Percentiles rank a stretch among this genome's conserved stretches.
Conservation (phyloP, 37 sponge, comb jelly and placozoan species). For the Tethya wilhelma region DNA sequence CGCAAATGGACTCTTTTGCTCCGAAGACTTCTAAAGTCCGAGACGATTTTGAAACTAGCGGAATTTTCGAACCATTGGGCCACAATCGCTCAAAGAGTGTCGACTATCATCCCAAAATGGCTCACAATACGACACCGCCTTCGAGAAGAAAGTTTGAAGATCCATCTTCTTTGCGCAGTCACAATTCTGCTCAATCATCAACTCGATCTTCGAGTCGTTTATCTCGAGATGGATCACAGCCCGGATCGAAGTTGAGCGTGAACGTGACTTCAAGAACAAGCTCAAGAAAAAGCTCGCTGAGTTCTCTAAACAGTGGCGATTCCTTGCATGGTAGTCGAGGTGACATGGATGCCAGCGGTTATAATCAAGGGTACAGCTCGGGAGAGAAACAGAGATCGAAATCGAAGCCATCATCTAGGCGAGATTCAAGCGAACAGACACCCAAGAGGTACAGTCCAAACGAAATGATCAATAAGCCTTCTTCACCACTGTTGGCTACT, state of each 20-base stretch:
- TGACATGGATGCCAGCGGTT: background rate
- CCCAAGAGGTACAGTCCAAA: too few species aligned
- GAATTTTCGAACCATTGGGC: background rate
- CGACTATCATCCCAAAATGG: slow-evolving; percentile 9
- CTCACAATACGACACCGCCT: background rate
- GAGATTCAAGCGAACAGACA: too few species aligned
- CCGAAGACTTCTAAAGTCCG: background rate
- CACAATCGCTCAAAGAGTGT: slow-evolving; percentile 24
- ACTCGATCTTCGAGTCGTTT: background rate
- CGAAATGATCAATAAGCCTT: too few species aligned
- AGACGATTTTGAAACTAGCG: too few species aligned
- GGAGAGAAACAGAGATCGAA: too few species aligned
- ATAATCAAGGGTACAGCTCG: background rate
- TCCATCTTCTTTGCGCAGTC: background rate
- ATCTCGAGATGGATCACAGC: background rate
- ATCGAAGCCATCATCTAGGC: too few species aligned
- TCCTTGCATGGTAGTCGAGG: background rate
- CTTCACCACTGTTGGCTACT: too few species aligned
- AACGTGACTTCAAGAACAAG: background rate
- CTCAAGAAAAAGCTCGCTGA: slow-evolving; percentile 1
- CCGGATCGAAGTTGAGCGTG: background rate
- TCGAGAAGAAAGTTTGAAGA: background rate
- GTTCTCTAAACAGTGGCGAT: slow-evolving; percentile 6
- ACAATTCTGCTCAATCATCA: background rate
- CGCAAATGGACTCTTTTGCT: background rate